Evolutionary conservation across 2,888 invertebrate species (phyloP), one percentile per base, ranked within the genome.

Genomic region (Napeogenes inachia): DNA sequence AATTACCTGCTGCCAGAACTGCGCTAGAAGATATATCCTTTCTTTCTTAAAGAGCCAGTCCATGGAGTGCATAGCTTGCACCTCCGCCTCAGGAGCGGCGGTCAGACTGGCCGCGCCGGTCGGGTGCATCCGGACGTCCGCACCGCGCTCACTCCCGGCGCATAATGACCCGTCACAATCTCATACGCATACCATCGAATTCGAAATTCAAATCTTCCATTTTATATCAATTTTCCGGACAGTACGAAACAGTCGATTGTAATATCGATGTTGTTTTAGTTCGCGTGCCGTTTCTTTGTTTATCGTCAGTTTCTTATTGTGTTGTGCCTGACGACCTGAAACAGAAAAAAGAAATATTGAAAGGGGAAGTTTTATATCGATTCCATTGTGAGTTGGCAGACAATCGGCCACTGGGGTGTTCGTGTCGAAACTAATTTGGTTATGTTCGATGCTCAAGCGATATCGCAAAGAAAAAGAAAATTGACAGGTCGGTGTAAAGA

Each of bases 31-130:
- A 92, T 96, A 97, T 92, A 97, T 96, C 92, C 96, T 93, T 92
- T 97, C 97, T 92, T 97, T 97, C 94, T 97, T 97, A 93, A 97
- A 97, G 89, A 97, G 94, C 97, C 97, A 97, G 93, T 97, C 97
- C 97, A 97, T 96, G 86, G 96, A 96, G 93, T 96, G 96, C 94
- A 96, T 96, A 91, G 96, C 94, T 93, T 96, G 96, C 92, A 96
- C 94, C 93, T 97, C 96, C 94, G 96, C 95, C 92, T 95, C 95
- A 82, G 93, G 93, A 91, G 94, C 93, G 93, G 93, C 93, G 92
- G 95, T 93, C 92, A 94, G 93, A 86, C 91, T 92, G 88, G 93
- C 91, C 83, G 93, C 92, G 85, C 90, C 92, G 91, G 94, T 94
- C 84, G 94, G 94, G 94, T 94, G 94, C 94, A 94, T 94, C 92